A percentile compares a stretch with the other conserved stretches of the same genome.
Conservation (phyloP, 1,140 invertebrate species). For the Drosophila azteca region DNA sequence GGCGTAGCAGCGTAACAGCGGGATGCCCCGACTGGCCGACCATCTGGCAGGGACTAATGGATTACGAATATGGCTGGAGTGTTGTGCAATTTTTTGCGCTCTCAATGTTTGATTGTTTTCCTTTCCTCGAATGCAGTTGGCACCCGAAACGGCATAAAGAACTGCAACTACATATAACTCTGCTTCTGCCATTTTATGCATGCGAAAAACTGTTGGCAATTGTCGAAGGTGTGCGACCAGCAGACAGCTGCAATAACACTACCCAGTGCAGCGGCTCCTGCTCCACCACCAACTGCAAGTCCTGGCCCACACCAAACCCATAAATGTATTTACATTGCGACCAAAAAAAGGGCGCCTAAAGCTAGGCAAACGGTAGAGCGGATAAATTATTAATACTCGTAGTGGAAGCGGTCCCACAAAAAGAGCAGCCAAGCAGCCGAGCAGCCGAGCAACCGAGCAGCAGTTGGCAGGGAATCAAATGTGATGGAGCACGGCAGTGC, state of each 20-base stretch:
- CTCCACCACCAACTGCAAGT: constrained; percentile 11
- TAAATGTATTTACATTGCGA: constrained; percentile 41
- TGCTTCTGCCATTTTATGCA: constrained; percentile 20
- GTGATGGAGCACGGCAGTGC: too few relatives aligned
- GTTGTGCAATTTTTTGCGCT: constrained; percentile 50
- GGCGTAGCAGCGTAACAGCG: too few relatives aligned
- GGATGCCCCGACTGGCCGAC: constrained; percentile 17
- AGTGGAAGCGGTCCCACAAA: too few relatives aligned
- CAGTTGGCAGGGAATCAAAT: too few relatives aligned
- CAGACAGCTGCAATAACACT: constrained; percentile 40
- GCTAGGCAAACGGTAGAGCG: neutral
- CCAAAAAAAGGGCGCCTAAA: constrained; percentile 31
- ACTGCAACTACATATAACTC: constrained; percentile 25
- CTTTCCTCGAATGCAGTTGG: constrained; percentile 50
- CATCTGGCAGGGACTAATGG: constrained; percentile 70
- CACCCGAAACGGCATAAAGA: constrained; percentile 40
- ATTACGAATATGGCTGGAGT: constrained; percentile 67
- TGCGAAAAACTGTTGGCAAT: constrained; percentile 42
- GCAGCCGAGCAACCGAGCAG: too few relatives aligned
- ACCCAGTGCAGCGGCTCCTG: neutral
- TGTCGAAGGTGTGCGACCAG: constrained; percentile 38
- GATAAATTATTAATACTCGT: constrained; percentile 20
- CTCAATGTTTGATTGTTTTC: constrained; percentile 73
- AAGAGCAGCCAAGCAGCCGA: neutral
- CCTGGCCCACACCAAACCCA: constrained; percentile 19